These are phyloP conservation scores for Coregonus clupeaformis DNA, from an alignment of 2,113 vertebrate species.

Conservation along the genomic window DNA sequence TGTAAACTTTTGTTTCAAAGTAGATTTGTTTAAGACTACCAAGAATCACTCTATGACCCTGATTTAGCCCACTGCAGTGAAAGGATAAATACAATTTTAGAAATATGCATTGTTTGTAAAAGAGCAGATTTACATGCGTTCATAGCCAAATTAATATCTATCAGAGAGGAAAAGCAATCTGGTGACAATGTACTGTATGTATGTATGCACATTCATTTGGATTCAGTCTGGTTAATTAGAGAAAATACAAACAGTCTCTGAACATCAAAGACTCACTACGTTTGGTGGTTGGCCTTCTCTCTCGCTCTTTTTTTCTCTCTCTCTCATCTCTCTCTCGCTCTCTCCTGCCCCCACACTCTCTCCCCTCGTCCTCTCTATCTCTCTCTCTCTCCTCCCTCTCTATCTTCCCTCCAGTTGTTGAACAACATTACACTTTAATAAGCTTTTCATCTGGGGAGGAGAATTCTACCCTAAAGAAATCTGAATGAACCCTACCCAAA, in stretches of 20 bases:
- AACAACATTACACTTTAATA: slow-evolving; percentile 60
- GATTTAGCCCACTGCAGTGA: no score
- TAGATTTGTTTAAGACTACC: no score
- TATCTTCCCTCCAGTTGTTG: slow-evolving; percentile 47
- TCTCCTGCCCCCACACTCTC: background rate
- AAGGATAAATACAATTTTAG: no score
- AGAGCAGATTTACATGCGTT: background rate
- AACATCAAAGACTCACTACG: slow-evolving; percentile 53
- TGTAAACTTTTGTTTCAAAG: no score
- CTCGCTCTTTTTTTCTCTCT: background rate
- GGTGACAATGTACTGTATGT: slow-evolving; percentile 8
- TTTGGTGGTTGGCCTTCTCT: slow-evolving; percentile 45
- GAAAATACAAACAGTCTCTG: slow-evolving; percentile 33
- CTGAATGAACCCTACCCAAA: slow-evolving; percentile 39
- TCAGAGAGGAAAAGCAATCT: background rate
- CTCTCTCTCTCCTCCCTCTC: slow-evolving; percentile 24
- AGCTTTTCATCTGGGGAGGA: slow-evolving; percentile 51
- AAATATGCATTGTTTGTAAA: background rate
- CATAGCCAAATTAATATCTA: background rate
- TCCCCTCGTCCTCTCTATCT: background rate
- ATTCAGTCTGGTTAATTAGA: slow-evolving; percentile 56
- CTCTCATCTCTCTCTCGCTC: slow-evolving; percentile 6
- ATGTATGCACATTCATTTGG: slow-evolving; percentile 31
- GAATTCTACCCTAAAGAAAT: slow-evolving; percentile 36
- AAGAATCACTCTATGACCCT: no score